Percentiles rank a stretch among this genome's conserved stretches.
phyloP scores from a whole-genome alignment of 23 tunicate species.

The Corella eumyota region DNA sequence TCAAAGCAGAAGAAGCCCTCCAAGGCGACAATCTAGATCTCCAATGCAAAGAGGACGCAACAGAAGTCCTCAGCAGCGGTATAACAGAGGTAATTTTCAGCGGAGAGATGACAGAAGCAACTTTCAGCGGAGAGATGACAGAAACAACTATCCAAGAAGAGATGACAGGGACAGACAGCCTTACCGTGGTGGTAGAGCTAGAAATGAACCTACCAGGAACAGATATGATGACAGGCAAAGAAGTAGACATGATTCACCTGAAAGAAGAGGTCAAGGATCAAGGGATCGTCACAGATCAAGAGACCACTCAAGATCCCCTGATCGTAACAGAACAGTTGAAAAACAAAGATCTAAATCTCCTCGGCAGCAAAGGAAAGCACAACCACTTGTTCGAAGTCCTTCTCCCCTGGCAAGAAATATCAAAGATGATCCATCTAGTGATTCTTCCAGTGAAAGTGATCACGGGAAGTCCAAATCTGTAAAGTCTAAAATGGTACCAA shows the following conservation, averaged over 20 bases:
- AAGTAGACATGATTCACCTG: background rate
- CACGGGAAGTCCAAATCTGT: background rate
- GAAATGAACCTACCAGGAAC: background rate
- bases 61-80: too few relatives aligned
- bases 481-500: background rate
- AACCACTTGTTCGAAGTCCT: background rate
- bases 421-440: too few relatives aligned
- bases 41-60: background rate
- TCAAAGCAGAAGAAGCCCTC: background rate
- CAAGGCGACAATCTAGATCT: background rate
- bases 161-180: background rate
- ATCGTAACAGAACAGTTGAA: background rate
- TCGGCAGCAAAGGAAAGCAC: constrained; percentile 7
- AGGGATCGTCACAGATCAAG: background rate
- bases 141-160: background rate
- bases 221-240: background rate
- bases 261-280: background rate
- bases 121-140: background rate
- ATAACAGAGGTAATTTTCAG: too few relatives aligned
- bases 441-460: constrained; percentile 3
- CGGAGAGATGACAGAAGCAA: background rate
- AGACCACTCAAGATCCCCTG: background rate
- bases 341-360: background rate
- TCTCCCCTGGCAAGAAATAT: background rate
- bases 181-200: background rate